Percentiles rank a stretch among this genome's conserved stretches.
Evolutionary conservation across 2,113 vertebrate species (phyloP).

Genomic region (Notarius lentiginosus): DNA sequence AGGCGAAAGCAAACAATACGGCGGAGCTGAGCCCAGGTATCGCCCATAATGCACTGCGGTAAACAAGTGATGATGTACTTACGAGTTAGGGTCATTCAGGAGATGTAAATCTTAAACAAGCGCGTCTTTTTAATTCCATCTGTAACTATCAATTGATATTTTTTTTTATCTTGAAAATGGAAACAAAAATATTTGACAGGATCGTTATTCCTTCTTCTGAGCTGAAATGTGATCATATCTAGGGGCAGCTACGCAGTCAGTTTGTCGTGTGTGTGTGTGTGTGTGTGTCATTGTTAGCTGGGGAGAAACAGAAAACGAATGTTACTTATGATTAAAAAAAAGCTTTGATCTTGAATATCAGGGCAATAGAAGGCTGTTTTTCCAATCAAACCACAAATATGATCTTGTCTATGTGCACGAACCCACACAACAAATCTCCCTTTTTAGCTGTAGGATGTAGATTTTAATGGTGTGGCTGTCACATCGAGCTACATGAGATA

Average conservation of each 20-base stretch:
- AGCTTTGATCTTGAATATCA: conserved; percentile 20
- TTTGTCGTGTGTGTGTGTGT: conserved; percentile 23
- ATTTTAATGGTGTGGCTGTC: not conserved
- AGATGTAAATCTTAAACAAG: not conserved
- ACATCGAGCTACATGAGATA: not conserved
- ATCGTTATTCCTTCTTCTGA: not conserved
- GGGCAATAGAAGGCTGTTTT: not conserved
- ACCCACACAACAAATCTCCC: not conserved
- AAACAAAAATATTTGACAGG: too few species aligned
- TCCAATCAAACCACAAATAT: not conserved
- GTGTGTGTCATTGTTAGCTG: not conserved
- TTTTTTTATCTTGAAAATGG: not conserved
- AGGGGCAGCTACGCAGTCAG: not conserved
- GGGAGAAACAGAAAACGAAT: conserved; percentile 2
- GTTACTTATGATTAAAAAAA: not conserved
- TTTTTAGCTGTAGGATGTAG: not conserved
- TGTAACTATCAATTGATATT: not conserved
- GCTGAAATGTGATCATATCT: conserved; percentile 29
- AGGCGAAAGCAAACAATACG: too few species aligned
- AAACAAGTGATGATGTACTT: too few species aligned
- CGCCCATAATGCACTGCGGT: too few species aligned
- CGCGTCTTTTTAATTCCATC: not conserved
- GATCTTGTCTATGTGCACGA: not conserved
- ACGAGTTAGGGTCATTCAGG: not conserved
- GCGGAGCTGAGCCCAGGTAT: too few species aligned